These are phyloP conservation scores for Pseudorectes ferrugineus DNA, from an alignment of 2,113 vertebrate genomes.

Conservation along the genomic window DNA sequence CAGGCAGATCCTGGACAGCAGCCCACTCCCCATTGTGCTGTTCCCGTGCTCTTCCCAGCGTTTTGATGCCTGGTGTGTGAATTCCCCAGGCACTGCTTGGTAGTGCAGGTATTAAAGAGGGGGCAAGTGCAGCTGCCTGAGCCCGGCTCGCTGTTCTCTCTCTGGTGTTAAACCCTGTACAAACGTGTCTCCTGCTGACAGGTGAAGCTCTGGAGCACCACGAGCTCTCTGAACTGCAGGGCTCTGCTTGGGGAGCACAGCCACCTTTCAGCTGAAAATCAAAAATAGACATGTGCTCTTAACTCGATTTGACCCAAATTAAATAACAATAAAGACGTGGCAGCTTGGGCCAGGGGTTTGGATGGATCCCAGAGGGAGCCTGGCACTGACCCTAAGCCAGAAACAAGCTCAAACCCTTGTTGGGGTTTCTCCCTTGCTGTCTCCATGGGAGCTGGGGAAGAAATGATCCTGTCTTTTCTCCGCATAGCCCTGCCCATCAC, in stretches of 20 bases:
- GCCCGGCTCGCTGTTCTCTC: accelerated
- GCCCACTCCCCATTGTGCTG: neutral
- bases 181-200: neutral
- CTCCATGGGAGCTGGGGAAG: neutral
- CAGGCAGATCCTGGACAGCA: neutral
- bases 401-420: neutral
- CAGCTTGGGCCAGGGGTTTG: neutral
- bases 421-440: neutral
- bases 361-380: neutral
- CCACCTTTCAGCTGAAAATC: neutral
- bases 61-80: neutral
- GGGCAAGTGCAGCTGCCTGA: neutral
- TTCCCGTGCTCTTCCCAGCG: neutral
- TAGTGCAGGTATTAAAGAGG: neutral
- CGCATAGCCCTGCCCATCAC: neutral
- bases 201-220: neutral
- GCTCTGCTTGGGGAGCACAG: neutral
- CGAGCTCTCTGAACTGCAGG: neutral
- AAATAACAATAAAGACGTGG: neutral
- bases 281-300: neutral
- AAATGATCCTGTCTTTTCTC: neutral
- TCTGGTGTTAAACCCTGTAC: accelerated
- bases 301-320: neutral
- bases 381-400: neutral
- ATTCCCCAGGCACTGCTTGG: neutral